Percentiles rank a stretch among this genome's conserved stretches.
Evolutionary conservation across 2,888 invertebrate species (phyloP).

Genomic region (Willowsia nigromaculata): DNA sequence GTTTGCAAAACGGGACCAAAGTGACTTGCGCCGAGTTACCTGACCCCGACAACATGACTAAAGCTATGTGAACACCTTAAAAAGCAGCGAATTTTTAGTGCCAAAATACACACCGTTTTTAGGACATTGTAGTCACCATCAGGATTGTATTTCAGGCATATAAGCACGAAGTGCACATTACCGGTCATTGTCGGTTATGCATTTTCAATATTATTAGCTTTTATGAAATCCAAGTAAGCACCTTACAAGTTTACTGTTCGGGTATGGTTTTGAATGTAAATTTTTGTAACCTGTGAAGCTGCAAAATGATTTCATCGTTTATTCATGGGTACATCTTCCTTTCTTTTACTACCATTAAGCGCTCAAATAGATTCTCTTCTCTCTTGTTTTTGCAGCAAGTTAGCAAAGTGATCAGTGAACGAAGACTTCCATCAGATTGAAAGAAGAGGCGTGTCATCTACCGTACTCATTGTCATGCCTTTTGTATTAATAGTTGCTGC

Average conservation of each 20-base stretch:
- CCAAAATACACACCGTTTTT: not conserved
- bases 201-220: not conserved
- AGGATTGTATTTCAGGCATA: not conserved
- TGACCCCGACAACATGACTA: conserved; percentile 41
- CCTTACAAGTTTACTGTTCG: too few relatives aligned
- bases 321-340: not conserved
- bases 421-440: not conserved
- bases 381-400: not conserved
- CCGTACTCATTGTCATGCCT: conserved; percentile 25
- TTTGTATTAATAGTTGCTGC: conserved; percentile 50
- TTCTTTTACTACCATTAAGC: conserved; percentile 33
- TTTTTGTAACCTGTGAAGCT: not conserved
- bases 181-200: not conserved
- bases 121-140: not conserved
- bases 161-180: not conserved
- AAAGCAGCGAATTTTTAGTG: not conserved
- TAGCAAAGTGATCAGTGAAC: not conserved
- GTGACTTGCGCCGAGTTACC: conserved; percentile 50
- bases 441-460: conserved; percentile 37
- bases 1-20: conserved; percentile 44
- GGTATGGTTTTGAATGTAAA: not conserved
- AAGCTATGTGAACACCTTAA: not conserved
- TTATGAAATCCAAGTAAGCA: too few relatives aligned
- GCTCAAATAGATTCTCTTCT: conserved; percentile 37
- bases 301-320: conserved; percentile 27